Conservation (phyloP, 2,888 invertebrate species). For the Metopia argyrocephala region DNA sequence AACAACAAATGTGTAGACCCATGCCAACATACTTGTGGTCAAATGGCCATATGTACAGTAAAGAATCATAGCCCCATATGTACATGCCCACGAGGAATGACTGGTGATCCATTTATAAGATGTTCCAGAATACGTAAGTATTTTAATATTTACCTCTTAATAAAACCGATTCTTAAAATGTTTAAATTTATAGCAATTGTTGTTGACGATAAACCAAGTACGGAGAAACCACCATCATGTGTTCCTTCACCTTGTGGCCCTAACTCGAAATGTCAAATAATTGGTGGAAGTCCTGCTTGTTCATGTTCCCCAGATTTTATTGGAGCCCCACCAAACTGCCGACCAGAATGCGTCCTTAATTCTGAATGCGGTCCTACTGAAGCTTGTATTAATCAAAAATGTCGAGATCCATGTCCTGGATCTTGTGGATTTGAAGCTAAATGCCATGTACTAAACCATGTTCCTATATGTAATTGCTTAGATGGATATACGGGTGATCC, state of each 20-base stretch:
- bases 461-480: conserved; percentile 89
- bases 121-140: conserved; percentile 85
- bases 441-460: conserved; percentile 88
- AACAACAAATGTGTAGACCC: conserved; percentile 93
- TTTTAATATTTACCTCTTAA: background rate
- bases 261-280: conserved; percentile 88
- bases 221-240: conserved; percentile 86
- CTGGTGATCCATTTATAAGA: conserved; percentile 91
- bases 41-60: conserved; percentile 89
- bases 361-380: conserved; percentile 88
- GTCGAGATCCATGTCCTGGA: conserved; percentile 90
- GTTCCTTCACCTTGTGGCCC: conserved; percentile 91
- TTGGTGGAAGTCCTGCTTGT: conserved; percentile 87
- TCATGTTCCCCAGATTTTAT: conserved; percentile 88
- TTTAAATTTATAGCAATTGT: conserved; percentile 66
- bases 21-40: conserved; percentile 92
- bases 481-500: conserved; percentile 88
- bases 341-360: conserved; percentile 89
- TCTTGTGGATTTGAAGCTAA: conserved; percentile 89
- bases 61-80: conserved; percentile 93
- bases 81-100: conserved; percentile 89
- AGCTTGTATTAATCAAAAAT: conserved; percentile 88
- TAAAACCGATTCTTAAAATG: background rate
- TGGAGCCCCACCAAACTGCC: conserved; percentile 88
- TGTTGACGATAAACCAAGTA: conserved; percentile 75